Evolutionary conservation across 2,888 invertebrate genomes (phyloP), one percentile per base, ranked within the genome.

Genomic region (Limenitis camilla): DNA sequence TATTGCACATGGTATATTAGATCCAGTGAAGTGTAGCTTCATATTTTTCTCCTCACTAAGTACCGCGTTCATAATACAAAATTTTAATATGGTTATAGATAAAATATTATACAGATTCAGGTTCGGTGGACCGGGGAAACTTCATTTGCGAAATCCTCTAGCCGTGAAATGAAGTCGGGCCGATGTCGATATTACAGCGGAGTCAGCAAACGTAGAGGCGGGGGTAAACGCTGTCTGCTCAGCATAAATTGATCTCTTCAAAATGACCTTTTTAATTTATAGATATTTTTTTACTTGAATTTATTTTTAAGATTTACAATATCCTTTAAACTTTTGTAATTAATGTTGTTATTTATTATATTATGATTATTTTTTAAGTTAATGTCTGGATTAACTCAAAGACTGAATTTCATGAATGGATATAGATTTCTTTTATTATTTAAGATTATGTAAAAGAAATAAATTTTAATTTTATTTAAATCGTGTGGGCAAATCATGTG

Each of bases 121-220:
- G 78, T 61, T 69, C 83, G 72, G 61, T 81, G 84, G 80, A 82
- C 76, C 88, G 81, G 61, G 78, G 76, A 78, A 80, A 83, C 84
- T 86, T 88, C 88, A 88, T 88, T 87, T 88, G 84, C 77, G 82
- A 68, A 75, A 72, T 77, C 84, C 78, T 74, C 78, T 83, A 81
- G 59, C 88, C 88, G 88, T 88, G 88, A 88, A 88, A 88, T 88
- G 86, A 88, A 87, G 76, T 81, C 75, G 71, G 72, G 65, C 68
- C 74, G 73, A 76, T 77, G 50, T 39, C 50, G 40, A 73, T 74
- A 70, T 75, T 68, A 72, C 68, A 74, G 69, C 67, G 68, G 60
- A 70, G 67, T 68, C 67, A 61, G 63, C 57, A 52, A 61, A 61
- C 49, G 58, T 9, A 40, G 41, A 46, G 40, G 46, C 40, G 49